These are phyloP conservation scores for Coracopsis vasa DNA, from an alignment of 2,113 vertebrate genomes.

Conservation along the genomic window DNA sequence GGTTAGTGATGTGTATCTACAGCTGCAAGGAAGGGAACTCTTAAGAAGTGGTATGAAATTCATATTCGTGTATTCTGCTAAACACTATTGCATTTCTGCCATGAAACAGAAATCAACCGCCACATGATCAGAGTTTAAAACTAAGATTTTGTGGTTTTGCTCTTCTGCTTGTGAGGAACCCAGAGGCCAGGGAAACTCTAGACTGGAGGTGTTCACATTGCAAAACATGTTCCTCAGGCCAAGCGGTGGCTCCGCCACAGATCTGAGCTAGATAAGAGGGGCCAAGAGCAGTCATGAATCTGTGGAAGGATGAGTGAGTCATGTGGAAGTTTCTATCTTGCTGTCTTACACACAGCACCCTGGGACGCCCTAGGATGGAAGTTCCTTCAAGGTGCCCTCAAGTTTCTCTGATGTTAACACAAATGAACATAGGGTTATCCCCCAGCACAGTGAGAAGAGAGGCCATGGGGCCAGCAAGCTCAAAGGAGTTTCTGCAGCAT, in stretches of 20 bases:
- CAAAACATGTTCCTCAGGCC: neutral
- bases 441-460: neutral
- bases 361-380: neutral
- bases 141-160: neutral
- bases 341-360: too few relatives aligned
- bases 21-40: neutral
- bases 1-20: neutral
- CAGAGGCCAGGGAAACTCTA: neutral
- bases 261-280: neutral
- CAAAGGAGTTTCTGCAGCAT: neutral
- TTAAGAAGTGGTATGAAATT: neutral
- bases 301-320: accelerated
- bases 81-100: neutral
- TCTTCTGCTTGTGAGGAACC: neutral
- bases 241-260: neutral
- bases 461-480: neutral
- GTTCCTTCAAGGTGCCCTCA: neutral
- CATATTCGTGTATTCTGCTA: neutral
- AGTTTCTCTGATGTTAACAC: neutral
- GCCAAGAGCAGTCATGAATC: neutral
- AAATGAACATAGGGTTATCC: neutral
- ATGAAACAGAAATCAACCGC: neutral
- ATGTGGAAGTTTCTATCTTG: neutral
- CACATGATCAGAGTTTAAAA: neutral
- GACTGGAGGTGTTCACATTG: neutral